phyloP scores from a whole-genome alignment of 2,888 invertebrate species.

The Thysanoteuthis rhombus region DNA sequence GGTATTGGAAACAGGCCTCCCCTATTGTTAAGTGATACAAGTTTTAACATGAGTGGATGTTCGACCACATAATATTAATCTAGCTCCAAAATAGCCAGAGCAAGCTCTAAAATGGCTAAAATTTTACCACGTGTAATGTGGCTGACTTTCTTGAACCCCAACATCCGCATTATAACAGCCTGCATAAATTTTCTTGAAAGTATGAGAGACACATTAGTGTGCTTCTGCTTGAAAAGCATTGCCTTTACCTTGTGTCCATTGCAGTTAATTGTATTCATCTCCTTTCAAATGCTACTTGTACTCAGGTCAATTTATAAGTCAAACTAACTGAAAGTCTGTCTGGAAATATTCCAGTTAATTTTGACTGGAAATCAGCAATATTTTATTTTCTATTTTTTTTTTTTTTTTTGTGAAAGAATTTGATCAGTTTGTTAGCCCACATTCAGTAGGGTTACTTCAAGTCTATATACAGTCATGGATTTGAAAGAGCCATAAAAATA shows the following conservation, averaged over 20 bases:
- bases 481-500: conserved; percentile 19
- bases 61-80: too few species aligned
- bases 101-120: too few species aligned
- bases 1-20: too few species aligned
- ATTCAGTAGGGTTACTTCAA: background rate
- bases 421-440: background rate
- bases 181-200: background rate
- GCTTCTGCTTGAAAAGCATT: background rate
- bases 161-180: too few species aligned
- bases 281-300: background rate
- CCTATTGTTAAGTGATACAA: too few species aligned
- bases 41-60: too few species aligned
- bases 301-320: background rate
- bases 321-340: background rate
- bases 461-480: background rate
- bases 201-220: background rate
- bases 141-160: too few species aligned
- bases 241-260: background rate
- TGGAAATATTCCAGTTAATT: background rate
- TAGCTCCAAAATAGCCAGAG: too few species aligned
- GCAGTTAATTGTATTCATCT: background rate
- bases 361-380: background rate
- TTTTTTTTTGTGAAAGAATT: background rate
- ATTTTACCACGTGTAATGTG: too few species aligned
- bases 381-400: background rate